A percentile compares a stretch with the other conserved stretches of the same genome.
Evolutionary conservation across 2,888 invertebrate species (phyloP).

Genomic region (Boloria euphrosyne): DNA sequence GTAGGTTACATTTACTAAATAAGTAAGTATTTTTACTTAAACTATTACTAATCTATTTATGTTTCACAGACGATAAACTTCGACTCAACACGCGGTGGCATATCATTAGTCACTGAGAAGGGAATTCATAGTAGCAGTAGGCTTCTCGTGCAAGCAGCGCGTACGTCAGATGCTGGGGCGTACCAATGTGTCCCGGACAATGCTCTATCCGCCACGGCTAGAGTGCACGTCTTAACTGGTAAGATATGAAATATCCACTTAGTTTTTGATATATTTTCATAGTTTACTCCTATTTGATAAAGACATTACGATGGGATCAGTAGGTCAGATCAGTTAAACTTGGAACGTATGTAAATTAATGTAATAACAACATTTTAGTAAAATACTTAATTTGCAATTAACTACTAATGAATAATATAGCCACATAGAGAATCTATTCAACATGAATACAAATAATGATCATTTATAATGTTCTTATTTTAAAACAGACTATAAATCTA

Average conservation of each 20-base stretch:
- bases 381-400: no score
- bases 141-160: conserved; percentile 90
- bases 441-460: no score
- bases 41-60: neutral
- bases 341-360: no score
- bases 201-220: conserved; percentile 89
- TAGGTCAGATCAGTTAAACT: no score
- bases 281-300: neutral
- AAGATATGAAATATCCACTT: conserved; percentile 57
- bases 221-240: conserved; percentile 94
- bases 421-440: no score
- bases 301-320: neutral
- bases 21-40: neutral
- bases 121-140: conserved; percentile 92
- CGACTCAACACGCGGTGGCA: conserved; percentile 94
- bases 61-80: conserved; percentile 90
- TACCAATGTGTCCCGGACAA: conserved; percentile 94
- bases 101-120: conserved; percentile 93
- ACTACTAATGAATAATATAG: no score
- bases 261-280: neutral
- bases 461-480: no score
- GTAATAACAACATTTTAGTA: no score
- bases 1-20: no score
- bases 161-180: conserved; percentile 89
- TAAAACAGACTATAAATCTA: no score